Conservation (phyloP, 1,140 invertebrate species). For the Drosophila aff. region DNA sequence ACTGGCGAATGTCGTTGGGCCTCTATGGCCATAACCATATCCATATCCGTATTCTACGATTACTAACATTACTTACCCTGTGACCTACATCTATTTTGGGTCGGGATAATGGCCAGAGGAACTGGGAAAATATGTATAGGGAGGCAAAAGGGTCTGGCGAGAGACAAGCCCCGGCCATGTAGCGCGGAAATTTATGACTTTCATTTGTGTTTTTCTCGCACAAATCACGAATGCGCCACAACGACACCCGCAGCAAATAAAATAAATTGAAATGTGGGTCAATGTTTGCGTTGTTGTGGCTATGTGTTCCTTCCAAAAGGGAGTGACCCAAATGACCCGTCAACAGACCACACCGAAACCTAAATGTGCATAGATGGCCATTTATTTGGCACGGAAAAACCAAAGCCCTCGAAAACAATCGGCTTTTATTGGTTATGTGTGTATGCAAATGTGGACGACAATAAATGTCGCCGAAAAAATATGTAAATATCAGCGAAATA, state of each 20-base stretch:
- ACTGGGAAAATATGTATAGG: slow-evolving; percentile 1
- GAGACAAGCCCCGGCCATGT: slow-evolving; percentile 24
- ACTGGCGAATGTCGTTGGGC: slow-evolving; percentile 48
- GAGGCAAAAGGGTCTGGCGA: slow-evolving; percentile 2
- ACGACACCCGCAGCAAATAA: slow-evolving; percentile 51
- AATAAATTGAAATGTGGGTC: slow-evolving; percentile 63
- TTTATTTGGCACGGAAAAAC: slow-evolving; percentile 41
- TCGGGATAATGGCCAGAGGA: slow-evolving; percentile 1
- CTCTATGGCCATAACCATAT: slow-evolving; percentile 6
- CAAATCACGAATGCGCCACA: slow-evolving; percentile 52
- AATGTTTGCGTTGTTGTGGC: slow-evolving; percentile 66
- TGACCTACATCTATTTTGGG: slow-evolving; percentile 42
- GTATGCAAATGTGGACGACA: slow-evolving; percentile 21
- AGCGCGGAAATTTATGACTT: slow-evolving; percentile 66
- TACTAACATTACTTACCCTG: slow-evolving; percentile 40
- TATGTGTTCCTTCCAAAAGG: slow-evolving; percentile 32
- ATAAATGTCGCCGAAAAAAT: slow-evolving; percentile 56
- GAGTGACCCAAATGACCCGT: slow-evolving; percentile 41
- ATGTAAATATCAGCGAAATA: slow-evolving; percentile 62
- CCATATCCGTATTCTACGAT: slow-evolving; percentile 25
- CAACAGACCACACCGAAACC: slow-evolving; percentile 23
- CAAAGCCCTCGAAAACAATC: slow-evolving; percentile 58
- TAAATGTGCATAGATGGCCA: slow-evolving; percentile 40
- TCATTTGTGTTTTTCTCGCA: slow-evolving; percentile 65
- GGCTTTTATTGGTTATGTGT: slow-evolving; percentile 39